phyloP scores from a whole-genome alignment of 2,113 vertebrate species.

The Synchiropus splendidus region DNA sequence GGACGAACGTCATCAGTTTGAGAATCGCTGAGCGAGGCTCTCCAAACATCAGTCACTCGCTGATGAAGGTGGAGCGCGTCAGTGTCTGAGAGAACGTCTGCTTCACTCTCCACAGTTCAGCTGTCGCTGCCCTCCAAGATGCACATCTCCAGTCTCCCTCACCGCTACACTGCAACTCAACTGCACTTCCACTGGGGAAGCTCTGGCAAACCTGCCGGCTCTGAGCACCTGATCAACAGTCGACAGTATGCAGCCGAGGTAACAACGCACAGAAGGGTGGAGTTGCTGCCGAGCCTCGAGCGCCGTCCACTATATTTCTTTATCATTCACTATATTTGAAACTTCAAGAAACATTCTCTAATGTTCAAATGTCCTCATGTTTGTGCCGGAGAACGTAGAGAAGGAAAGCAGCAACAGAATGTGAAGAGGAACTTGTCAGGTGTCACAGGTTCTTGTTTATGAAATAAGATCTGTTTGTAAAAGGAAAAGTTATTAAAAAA shows the following conservation, averaged over 20 bases:
- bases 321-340: too few relatives aligned
- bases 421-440: too few relatives aligned
- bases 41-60: conserved; percentile 3
- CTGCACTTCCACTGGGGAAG: conserved; percentile 95
- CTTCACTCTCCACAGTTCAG: conserved; percentile 67
- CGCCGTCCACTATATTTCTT: too few relatives aligned
- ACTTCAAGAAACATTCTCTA: too few relatives aligned
- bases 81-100: neutral
- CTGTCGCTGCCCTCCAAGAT: conserved; percentile 73
- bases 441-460: too few relatives aligned
- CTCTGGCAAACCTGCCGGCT: conserved; percentile 64
- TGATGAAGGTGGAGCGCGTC: too few relatives aligned
- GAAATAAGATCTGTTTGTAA: too few relatives aligned
- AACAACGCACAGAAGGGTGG: conserved; percentile 20
- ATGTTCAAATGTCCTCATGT: too few relatives aligned
- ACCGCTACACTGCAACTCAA: conserved; percentile 76
- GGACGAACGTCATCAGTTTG: conserved; percentile 7
- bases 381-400: too few relatives aligned
- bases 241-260: conserved; percentile 87
- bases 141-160: conserved; percentile 71
- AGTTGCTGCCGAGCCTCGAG: too few relatives aligned
- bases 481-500: too few relatives aligned
- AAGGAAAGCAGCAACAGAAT: too few relatives aligned
- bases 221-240: conserved; percentile 79
- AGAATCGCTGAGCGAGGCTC: conserved; percentile 35